Evolutionary conservation across 2,888 invertebrate species (phyloP).

Genomic region (Microplitis manilae): DNA sequence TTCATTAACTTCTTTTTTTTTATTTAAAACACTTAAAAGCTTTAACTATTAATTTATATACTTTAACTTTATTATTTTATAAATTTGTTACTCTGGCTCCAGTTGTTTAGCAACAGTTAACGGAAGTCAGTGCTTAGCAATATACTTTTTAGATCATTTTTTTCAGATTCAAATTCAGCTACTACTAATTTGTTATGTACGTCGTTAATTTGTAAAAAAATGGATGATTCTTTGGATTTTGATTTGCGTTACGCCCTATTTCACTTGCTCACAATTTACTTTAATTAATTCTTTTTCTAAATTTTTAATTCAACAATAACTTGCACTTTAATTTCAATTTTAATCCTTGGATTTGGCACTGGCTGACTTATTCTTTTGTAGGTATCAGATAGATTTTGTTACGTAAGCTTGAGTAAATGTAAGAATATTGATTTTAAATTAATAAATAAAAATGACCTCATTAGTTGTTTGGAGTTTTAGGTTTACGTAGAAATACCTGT

Average conservation of each 20-base stretch:
- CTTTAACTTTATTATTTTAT: background rate
- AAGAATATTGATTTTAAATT: no score
- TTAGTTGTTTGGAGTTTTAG: no score
- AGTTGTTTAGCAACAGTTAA: slow-evolving; percentile 35
- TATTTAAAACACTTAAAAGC: slow-evolving; percentile 52
- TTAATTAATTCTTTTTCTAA: slow-evolving; percentile 32
- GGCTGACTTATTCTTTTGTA: slow-evolving; percentile 64
- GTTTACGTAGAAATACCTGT: no score
- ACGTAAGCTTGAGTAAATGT: no score
- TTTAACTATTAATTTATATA: slow-evolving; percentile 48
- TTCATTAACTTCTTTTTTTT: slow-evolving; percentile 42
- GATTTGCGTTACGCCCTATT: slow-evolving; percentile 56
- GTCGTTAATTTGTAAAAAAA: slow-evolving; percentile 68
- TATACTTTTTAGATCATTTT: slow-evolving; percentile 32
- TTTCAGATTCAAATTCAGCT: slow-evolving; percentile 45
- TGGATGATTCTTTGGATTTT: slow-evolving; percentile 71
- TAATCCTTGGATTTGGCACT: slow-evolving; percentile 69
- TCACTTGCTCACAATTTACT: slow-evolving; percentile 46
- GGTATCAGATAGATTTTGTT: slow-evolving; percentile 67
- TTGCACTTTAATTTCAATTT: slow-evolving; percentile 51
- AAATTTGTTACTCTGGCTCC: slow-evolving; percentile 23
- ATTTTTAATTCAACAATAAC: slow-evolving; percentile 45
- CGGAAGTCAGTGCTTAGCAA: slow-evolving; percentile 43
- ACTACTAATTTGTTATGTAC: slow-evolving; percentile 55
- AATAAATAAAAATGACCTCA: no score